phyloP scores from a whole-genome alignment of 2,797 vertebrate species.

The Sorex maritimensis region DNA sequence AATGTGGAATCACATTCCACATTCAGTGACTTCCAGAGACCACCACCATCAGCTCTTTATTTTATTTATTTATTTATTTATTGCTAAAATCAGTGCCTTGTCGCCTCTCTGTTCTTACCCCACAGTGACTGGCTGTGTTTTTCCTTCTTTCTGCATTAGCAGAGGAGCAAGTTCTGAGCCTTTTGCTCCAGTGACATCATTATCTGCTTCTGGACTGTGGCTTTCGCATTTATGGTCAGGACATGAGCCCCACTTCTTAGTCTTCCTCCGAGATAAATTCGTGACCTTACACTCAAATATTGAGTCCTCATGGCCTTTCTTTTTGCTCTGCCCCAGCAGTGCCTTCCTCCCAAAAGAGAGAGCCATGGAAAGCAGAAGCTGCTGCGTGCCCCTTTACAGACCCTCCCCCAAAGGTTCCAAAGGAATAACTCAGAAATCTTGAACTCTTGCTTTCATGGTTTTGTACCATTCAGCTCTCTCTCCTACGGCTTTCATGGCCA shows the following conservation, averaged over 20 bases:
- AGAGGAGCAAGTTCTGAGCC: rapidly evolving
- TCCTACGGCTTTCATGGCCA: background rate
- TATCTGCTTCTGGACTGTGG: no score
- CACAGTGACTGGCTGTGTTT: background rate
- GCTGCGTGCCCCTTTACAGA: background rate
- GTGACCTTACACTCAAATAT: background rate
- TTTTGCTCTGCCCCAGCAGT: background rate
- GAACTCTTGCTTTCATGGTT: background rate
- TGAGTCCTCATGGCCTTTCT: background rate
- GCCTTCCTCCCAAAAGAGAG: background rate
- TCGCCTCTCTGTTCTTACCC: background rate
- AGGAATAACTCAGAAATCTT: no score
- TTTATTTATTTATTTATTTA: background rate
- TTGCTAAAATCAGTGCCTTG: background rate
- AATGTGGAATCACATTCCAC: background rate
- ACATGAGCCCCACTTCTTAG: background rate
- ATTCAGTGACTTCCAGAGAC: background rate
- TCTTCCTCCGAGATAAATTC: background rate
- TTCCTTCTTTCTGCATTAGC: background rate
- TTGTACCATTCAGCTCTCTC: background rate
- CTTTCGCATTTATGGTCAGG: background rate
- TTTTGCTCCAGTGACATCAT: background rate
- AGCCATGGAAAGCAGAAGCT: background rate
- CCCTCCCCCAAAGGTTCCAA: background rate
- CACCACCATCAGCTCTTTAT: background rate